Base-by-base conservation (phyloP, 2,888 invertebrate species). In the Fabriciana adippe region DNA sequence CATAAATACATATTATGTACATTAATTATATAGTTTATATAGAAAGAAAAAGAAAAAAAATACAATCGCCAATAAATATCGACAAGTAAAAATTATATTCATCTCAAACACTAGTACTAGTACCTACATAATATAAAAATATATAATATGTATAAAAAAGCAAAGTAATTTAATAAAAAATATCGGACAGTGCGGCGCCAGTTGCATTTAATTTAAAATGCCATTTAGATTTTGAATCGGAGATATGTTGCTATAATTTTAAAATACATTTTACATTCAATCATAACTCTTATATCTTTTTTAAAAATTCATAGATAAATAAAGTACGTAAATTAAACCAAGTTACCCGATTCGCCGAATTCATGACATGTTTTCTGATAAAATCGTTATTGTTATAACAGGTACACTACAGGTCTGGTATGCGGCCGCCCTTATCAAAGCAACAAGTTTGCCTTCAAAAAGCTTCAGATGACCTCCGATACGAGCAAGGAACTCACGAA, bases 391-490 rank as follows among this genome's bases (percentile, higher is more conserved):
- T 55, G 66, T 57, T 55, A 55, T 68, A 70, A 51, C 72, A 68
- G 70, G 72, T 72, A 69, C 11, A 41, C 35, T 8, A 35, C 68
- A 35, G 67, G 57, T 68, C 61, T 57, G 72, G 75, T 72, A 74
- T 73, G 73, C 66, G 56, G 66, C 61, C 70, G 69, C 69, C 71
- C 56, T 72, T 73, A 73, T 68, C 64, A 68, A 55, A 65, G 71
- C 73, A 79, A 77, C 78, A 72, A 63, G 81, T 76, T 81, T 75
- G 64, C 81, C 78, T 80, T 80, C 81, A 73, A 69, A 70, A 73
- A 70, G 72, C 70, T 68, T 67, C 63, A 70, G 74, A 72, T 75
- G 80, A 79, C 80, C 80, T 82, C 79, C 21, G 69, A 67, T 73
- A 72, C 62, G 69, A 66, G 71, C 64, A 64, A 75, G 76, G 78